Evolutionary conservation across 2,113 vertebrate species (phyloP), one percentile per base, ranked within the genome.

Genomic region (Tautogolabrus adspersus): DNA sequence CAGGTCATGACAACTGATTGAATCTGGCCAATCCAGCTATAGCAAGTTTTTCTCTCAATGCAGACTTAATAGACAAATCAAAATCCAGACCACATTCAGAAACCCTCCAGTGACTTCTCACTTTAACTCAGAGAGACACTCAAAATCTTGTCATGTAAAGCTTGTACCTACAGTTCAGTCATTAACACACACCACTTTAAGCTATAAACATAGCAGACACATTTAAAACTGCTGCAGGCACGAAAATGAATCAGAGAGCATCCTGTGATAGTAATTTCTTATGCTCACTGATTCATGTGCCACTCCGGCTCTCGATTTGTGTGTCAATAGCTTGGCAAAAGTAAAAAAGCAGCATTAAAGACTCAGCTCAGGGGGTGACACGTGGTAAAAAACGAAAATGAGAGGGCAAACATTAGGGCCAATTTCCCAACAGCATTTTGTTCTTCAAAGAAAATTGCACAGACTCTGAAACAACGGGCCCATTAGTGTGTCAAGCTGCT

Each of bases 321-420:
- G 34, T 71, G 70, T 79, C 84, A 77, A 82, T 75, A 81, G 62
- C 68, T 77, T 73, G 84, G 78, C 82, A 85, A 77, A 76, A 73
- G 75, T 58, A 34, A 34, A 77, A 84, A 77, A 79, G 54, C 47
- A 6, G 21, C 40, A 59, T 75, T 65, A 49, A 67, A 64, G 21
- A 55, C 22, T 66, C 19, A 72, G 72, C 44, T 81, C 19, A 15
- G 46, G 79, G 68, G 22, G 60, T 58, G 61, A 67, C 3, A 38
- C 23, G 65, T 34, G 60, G 57, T 60, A 18, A 63, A 82, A 59
- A 79, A 56, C 8, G 49, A 47, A 47, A 56, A 37, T 10, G 11
- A 34, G 37, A 34, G 12, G 40, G 54, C 38, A 59, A 67, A 72
- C 56, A 75, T 66, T 57, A 12, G 42, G 59, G 51, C 61, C 63